Conservation (phyloP, 2,888 invertebrate species). For the Baccha elongata region DNA sequence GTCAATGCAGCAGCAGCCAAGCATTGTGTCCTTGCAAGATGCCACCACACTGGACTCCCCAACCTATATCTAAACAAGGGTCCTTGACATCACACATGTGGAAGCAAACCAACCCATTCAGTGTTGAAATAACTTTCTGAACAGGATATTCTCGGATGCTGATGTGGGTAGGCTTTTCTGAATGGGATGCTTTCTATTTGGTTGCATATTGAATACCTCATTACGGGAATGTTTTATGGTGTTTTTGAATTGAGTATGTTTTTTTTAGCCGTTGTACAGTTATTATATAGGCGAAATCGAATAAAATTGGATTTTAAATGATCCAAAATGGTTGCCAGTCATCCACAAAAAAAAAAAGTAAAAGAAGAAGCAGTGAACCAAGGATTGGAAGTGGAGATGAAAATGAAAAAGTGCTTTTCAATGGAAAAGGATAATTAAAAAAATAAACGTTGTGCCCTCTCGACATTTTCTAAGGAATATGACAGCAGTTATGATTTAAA, state of each 20-base stretch:
- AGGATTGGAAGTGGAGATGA: neutral
- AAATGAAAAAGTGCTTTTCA: slow-evolving; percentile 33
- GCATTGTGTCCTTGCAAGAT: slow-evolving; percentile 66
- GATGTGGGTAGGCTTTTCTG: no score
- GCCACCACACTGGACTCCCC: slow-evolving; percentile 31
- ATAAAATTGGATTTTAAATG: slow-evolving; percentile 71
- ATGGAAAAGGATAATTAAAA: slow-evolving; percentile 62
- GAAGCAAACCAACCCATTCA: slow-evolving; percentile 43
- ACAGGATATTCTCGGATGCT: neutral
- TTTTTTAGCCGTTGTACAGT: neutral
- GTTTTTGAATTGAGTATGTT: slow-evolving; percentile 48
- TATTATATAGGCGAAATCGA: slow-evolving; percentile 51
- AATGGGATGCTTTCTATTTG: slow-evolving; percentile 69
- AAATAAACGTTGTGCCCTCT: slow-evolving; percentile 28
- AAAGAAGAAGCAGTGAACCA: neutral
- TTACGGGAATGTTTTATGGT: slow-evolving; percentile 74
- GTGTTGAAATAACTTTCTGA: slow-evolving; percentile 65
- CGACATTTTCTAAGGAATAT: slow-evolving; percentile 60
- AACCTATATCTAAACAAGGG: no score
- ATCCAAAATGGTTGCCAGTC: slow-evolving; percentile 51
- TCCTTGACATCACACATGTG: no score
- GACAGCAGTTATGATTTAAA: slow-evolving; percentile 72
- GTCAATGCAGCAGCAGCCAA: slow-evolving; percentile 28
- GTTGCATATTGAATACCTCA: slow-evolving; percentile 75
- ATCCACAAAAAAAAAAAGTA: no score